Evolutionary conservation across 2,888 invertebrate genomes (phyloP), one percentile per base, ranked within the genome.

Genomic region (Heliconius ethilla): DNA sequence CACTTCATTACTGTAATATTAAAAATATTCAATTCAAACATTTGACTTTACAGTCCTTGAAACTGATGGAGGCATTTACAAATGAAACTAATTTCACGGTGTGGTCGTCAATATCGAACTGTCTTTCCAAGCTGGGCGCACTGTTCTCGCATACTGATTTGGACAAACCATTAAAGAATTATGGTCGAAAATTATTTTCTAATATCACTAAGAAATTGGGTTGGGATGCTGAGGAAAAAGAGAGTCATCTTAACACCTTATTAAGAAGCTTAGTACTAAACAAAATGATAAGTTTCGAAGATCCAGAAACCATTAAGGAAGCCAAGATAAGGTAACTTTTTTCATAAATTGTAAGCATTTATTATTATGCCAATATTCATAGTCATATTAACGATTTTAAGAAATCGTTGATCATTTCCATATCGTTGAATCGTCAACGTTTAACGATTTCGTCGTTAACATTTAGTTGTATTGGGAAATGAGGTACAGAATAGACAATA

Each of bases 41-140:
- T 67, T 75, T 45, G 59, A 33, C 25, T 7, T 81, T 89, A 22
- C 89, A 93, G 92, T 95, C 95, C 1, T 92, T 99, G 75, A 96
- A 97, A 86, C 95, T 99, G n/a, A 96, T 98, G 87, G 96, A 97
- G 84, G 97, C 98, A 0, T 98, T 97, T 88, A 95, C 96, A 81
- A 96, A 97, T 83, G 99, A 99, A 90, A 96, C 96, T 62, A 97
- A 99, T 91, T 99, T 97, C 92, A 98, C 98, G 0, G 99, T 99
- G 0, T 99, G 99, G 99, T 97, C 96, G 11, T 97, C 97, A 1
- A 96, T 98, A 82, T 96, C 96, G 66, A 97, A 96, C 88, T 97
- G 97, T 84, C 91, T 99, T 76, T 95, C 96, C n/a, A 97, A 97
- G 87, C 93, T 99, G 75, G 96, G 96, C 78, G 95, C 96, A 70